Base-by-base conservation (phyloP, 2,113 vertebrate genomes). In the Ammodytes dubius region DNA sequence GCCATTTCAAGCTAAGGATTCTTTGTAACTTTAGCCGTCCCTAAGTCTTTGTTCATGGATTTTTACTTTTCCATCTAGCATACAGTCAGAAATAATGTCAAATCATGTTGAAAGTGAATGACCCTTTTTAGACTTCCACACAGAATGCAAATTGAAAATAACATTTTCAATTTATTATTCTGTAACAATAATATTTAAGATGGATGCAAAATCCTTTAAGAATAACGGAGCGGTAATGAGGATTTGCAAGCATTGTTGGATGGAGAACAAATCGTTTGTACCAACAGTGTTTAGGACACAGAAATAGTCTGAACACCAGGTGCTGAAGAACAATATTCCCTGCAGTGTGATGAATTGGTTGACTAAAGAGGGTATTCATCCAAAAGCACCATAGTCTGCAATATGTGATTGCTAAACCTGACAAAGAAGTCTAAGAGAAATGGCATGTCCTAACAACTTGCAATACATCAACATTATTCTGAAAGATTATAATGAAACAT, bases 301-400 rank as follows among this genome's bases (percentile, higher is more conserved):
- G 89, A 94, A 93, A 95, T 91, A 93, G 92, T 91, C 88, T 83
- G 92, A 93, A 95, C 95, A 95, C 94, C 95, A 95, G 94, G 95
- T 95, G 95, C 93, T 94, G 92, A 88, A 92, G 89, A 94, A 94
- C 94, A 94, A 94, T 94, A 94, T 94, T 94, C 95, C 95, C 95
- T 92, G 94, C 93, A 89, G 95, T 90, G 94, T 95, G 94, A 95
- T 95, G 93, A 95, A 95, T 95, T 93, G 94, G 92, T 94, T 88
- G 89, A 94, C 93, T 95, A 95, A 95, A 95, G 94, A 93, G 93
- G 92, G 93, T 93, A 93, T 94, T 95, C 94, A 94, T 95, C 94
- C 93, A 93, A 95, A 93, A 93, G 80, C 88, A 90, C 88, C 87
- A 72, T 87, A 93, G 88, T 92, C 90, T 92, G 92, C 93, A 93